Percentiles rank a stretch among this genome's conserved stretches.
Conservation (phyloP, 2,888 invertebrate genomes). For the Hyppa rectilinea region DNA sequence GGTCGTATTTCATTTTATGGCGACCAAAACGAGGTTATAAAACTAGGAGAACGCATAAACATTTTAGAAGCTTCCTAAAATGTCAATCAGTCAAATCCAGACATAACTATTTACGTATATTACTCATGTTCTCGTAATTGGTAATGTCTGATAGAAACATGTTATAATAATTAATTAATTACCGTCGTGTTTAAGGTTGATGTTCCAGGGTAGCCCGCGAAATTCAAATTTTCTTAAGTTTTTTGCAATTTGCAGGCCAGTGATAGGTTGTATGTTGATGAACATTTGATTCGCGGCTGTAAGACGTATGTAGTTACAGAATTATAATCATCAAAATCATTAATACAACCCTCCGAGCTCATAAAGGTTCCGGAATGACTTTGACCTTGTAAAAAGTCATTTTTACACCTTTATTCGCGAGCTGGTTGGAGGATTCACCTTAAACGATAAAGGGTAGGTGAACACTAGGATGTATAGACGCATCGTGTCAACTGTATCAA, state of each 20-base stretch:
- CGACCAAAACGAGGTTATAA: conserved; percentile 45
- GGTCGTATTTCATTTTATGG: conserved; percentile 47
- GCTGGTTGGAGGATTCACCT: too few relatives aligned
- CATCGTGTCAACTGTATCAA: conserved; percentile 47
- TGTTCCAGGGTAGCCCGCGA: too few relatives aligned
- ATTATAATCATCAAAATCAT: too few relatives aligned
- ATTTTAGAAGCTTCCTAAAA: conserved; percentile 45
- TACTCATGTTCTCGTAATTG: conserved; percentile 13
- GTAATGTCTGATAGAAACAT: conserved; percentile 24
- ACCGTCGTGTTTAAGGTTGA: conserved; percentile 44
- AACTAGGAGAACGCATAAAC: conserved; percentile 50
- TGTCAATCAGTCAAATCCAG: conserved; percentile 49
- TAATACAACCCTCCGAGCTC: too few relatives aligned
- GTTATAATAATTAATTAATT: conserved; percentile 14
- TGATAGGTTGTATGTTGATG: too few relatives aligned
- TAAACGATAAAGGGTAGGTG: conserved; percentile 26
- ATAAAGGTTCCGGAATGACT: too few relatives aligned
- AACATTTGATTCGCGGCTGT: too few relatives aligned
- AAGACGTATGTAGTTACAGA: too few relatives aligned
- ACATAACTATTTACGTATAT: conserved; percentile 26
- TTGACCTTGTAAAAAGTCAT: too few relatives aligned
- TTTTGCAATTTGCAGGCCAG: too few relatives aligned
- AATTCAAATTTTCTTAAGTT: too few relatives aligned
- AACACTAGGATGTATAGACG: conserved; percentile 41
- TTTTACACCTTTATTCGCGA: too few relatives aligned